Conservation (phyloP, 2,888 invertebrate species). For the Drosophila emarginata region DNA sequence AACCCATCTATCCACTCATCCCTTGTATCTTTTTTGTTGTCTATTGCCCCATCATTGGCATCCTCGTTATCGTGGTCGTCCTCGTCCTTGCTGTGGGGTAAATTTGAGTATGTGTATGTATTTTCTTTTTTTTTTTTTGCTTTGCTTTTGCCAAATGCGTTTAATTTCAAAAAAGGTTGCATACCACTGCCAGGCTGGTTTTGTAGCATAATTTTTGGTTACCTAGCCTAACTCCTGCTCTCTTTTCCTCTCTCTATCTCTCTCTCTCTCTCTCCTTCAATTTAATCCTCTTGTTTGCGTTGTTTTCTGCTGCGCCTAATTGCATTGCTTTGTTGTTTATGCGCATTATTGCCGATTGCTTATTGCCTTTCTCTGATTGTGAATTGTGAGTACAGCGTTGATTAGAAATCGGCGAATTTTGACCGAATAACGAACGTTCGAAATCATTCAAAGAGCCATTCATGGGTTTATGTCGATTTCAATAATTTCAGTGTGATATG, state of each 20-base stretch:
- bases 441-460: not conserved
- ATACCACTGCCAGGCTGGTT: constrained; percentile 15
- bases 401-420: constrained; percentile 31
- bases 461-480: not conserved
- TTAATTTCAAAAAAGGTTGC: constrained; percentile 69
- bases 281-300: constrained; percentile 16
- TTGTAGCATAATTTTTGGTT: constrained; percentile 61
- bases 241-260: too few species aligned
- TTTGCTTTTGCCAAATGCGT: constrained; percentile 65
- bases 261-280: not conserved
- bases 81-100: not conserved
- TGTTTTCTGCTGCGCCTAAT: constrained; percentile 50
- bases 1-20: not conserved
- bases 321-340: constrained; percentile 58
- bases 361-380: constrained; percentile 34
- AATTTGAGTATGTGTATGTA: constrained; percentile 12
- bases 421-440: not conserved
- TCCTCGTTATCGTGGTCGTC: constrained; percentile 14
- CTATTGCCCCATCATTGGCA: constrained; percentile 37
- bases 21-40: constrained; percentile 27
- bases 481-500: not conserved
- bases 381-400: constrained; percentile 18
- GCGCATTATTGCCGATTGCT: constrained; percentile 42
- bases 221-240: not conserved
- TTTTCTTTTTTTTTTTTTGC: constrained; percentile 11